These are phyloP conservation scores for Eudasyphora cyanicolor DNA, from an alignment of 2,888 invertebrate species.

Conservation along the genomic window DNA sequence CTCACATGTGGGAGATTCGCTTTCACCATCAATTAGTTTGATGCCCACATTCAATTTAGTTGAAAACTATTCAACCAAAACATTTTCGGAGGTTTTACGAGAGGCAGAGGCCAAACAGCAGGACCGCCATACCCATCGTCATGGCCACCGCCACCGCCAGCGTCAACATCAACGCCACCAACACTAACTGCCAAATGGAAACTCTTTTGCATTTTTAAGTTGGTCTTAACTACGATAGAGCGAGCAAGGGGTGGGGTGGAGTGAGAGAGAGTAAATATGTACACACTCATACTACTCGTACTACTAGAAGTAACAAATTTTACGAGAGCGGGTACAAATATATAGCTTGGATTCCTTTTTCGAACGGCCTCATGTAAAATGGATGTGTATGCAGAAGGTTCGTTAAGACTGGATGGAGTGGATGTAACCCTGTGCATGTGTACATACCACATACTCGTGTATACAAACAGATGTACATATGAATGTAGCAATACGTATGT, in stretches of 20 bases:
- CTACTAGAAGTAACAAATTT: not conserved
- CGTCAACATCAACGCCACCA: not conserved
- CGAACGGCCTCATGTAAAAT: conserved; percentile 19
- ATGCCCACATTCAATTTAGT: conserved; percentile 60
- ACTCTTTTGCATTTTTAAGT: conserved; percentile 36
- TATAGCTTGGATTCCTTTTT: not conserved
- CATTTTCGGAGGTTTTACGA: conserved; percentile 14
- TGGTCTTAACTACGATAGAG: conserved; percentile 6
- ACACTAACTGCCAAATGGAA: not conserved
- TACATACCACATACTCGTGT: no score
- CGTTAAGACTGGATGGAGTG: conserved; percentile 9
- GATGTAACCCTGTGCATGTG: not conserved
- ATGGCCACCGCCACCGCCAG: not conserved
- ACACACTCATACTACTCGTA: not conserved
- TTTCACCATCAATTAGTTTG: conserved; percentile 59
- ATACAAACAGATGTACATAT: no score
- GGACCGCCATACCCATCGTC: not conserved
- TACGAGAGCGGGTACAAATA: not conserved
- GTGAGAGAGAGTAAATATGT: not conserved
- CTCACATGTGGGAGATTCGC: conserved; percentile 14
- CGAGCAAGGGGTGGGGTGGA: no score
- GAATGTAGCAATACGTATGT: no score
- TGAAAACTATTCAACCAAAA: conserved; percentile 45
- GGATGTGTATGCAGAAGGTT: conserved; percentile 12
- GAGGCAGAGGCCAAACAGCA: not conserved